A percentile compares a stretch with the other conserved stretches of the same genome.
These are phyloP conservation scores for Apamea sordens DNA, from an alignment of 2,888 invertebrate genomes.

Conservation along the genomic window DNA sequence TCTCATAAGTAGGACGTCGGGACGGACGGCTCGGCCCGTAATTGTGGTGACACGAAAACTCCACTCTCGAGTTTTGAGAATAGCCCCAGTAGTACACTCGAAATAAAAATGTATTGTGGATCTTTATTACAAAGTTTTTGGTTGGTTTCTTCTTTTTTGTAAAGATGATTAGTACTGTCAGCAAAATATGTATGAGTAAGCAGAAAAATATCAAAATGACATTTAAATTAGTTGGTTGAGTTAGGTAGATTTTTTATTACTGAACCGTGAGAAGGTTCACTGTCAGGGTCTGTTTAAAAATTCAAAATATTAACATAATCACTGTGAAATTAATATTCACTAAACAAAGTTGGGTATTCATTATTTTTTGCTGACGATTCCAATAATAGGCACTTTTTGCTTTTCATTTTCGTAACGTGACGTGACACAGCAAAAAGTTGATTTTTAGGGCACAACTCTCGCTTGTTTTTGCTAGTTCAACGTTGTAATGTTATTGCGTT, in stretches of 20 bases:
- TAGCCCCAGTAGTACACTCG: constrained; percentile 42
- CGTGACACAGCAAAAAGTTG: constrained; percentile 32
- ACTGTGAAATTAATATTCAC: constrained; percentile 52
- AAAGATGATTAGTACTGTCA: constrained; percentile 20
- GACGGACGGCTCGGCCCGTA: constrained; percentile 55
- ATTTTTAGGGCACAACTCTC: constrained; percentile 50
- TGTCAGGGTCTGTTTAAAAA: constrained; percentile 21
- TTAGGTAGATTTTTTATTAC: constrained; percentile 23
- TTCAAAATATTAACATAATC: constrained; percentile 52
- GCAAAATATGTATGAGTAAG: constrained; percentile 23
- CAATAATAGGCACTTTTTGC: constrained; percentile 43
- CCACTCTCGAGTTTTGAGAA: constrained; percentile 53
- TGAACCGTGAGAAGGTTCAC: neutral
- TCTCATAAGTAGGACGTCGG: constrained; percentile 70
- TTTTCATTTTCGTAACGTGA: constrained; percentile 50
- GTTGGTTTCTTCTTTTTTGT: constrained; percentile 25
- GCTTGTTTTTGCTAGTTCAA: constrained; percentile 43
- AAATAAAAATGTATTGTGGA: constrained; percentile 49
- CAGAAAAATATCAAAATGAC: constrained; percentile 10
- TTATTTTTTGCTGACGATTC: constrained; percentile 42
- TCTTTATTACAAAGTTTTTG: constrained; percentile 37
- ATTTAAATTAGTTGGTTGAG: constrained; percentile 32
- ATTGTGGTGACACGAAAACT: constrained; percentile 65
- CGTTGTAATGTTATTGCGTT: constrained; percentile 30
- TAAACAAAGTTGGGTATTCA: constrained; percentile 27